Percentiles rank a stretch among this genome's conserved stretches.
Evolutionary conservation across 1,140 invertebrate species (phyloP).

Genomic region (Whitmania pigra): DNA sequence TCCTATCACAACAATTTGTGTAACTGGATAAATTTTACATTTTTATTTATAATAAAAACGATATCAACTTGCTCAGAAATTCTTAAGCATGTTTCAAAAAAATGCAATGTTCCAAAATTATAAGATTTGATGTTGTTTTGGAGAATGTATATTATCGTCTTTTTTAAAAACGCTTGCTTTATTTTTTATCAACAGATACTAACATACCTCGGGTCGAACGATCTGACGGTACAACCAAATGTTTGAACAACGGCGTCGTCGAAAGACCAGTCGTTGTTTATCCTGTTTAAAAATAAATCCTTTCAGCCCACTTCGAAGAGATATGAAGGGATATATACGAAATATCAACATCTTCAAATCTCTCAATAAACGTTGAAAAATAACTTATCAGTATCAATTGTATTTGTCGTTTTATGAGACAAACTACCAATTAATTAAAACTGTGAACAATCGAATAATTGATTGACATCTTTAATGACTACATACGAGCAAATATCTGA

Average conservation of each 20-base stretch:
- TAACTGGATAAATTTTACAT: no score
- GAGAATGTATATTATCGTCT: no score
- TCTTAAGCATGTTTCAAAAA: no score
- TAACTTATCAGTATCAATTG: background rate
- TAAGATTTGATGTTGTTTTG: no score
- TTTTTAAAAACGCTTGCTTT: no score
- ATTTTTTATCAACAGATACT: no score
- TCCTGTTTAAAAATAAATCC: background rate
- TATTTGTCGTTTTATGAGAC: background rate
- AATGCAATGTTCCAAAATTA: no score
- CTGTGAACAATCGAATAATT: background rate
- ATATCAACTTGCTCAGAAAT: no score
- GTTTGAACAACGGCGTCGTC: constrained; percentile 8
- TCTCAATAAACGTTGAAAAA: background rate
- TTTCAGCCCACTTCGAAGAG: background rate
- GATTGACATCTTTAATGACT: background rate
- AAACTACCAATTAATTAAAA: background rate
- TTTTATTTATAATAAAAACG: no score
- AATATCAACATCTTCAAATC: background rate
- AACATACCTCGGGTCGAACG: constrained; percentile 1
- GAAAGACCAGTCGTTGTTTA: constrained; percentile 9
- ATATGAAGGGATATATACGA: no score
- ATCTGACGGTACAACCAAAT: constrained; percentile 1
- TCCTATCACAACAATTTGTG: no score
- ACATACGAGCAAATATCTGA: background rate